Evolutionary conservation across 2,888 invertebrate genomes (phyloP), one percentile per base, ranked within the genome.

Genomic region (Magallana nippona): DNA sequence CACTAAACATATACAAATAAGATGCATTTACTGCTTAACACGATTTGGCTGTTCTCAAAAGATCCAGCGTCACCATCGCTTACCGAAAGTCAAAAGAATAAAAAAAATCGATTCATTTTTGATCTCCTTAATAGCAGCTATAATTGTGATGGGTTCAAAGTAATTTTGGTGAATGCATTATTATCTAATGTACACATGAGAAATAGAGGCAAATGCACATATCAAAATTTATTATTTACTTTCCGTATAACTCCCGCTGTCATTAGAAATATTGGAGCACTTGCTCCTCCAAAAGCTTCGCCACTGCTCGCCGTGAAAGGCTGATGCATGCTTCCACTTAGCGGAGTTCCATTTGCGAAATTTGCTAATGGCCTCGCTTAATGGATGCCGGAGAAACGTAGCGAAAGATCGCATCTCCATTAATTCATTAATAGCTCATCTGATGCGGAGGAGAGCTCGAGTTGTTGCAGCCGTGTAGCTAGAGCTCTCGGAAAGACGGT

Each of bases 21-120:
- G 88, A 86, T 87, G 89, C 88, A 88, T 89, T 90, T 88, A 89
- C 88, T 89, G 88, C 88, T 89, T 90, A 90, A 90, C 90, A 90
- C 87, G 90, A 88, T 88, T 90, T 90, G 88, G 89, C 90, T 90
- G 89, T 90, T 90, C 89, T 88, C 84, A 82, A 83, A 85, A 86
- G 86, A 87, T 80, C 87, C 86, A 84, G 86, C 88, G 87, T 87
- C 88, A 84, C 87, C 88, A 88, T 84, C 87, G 87, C 88, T 90
- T 90, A 88, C 89, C 82, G 87, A 85, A 87, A 89, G 88, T 87
- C 87, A 89, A 89, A 89, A 90, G 89, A 90, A 89, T 88, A 87
- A 89, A 90, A 63, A 60, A 86, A 90, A 90, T 90, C 90, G 90
- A 90, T 90, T 88, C 86, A 88, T 86, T 88, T 86, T 88, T 88